Evolutionary conservation across 1,140 invertebrate species (phyloP), one percentile per base, ranked within the genome.

Genomic region (Camponotus vicinus): DNA sequence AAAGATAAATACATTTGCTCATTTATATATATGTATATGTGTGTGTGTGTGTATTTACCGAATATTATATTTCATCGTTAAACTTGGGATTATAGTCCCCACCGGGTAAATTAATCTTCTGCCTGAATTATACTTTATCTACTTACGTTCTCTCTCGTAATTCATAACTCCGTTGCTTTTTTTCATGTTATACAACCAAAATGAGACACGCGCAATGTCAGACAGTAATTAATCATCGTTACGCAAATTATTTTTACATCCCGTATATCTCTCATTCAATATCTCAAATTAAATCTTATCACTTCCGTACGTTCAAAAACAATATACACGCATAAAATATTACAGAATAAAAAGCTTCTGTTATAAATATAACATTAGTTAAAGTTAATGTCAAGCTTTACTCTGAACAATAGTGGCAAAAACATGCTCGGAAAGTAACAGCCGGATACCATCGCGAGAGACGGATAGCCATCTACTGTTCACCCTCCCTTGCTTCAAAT

Each of bases 71-170:
- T 59, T 82, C 18, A 37, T 82, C 8, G 64, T 82, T 73, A 71
- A 73, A 61, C n/a, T 61, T 37, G 55, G 49, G 18, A 73, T 82
- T 82, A 82, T 49, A 40, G 45, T 57, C 15, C 67, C 27, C 67
- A 15, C 40, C 27, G 40, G 18, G 45, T 8, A 27, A 82, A 82
- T 82, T 61, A 82, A 82, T 49, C 79, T 70, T 55, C 42, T 8
- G 21, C 42, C 45, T 11, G 57, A 75, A 83, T 83, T 83, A 59
- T 75, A 75, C 75, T 83, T 83, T 75, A 75, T 83, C 55, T 45
- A 66, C 21, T 57, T 57, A 61, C 55, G 32, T 27, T 27, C 69
- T 45, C 55, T 18, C 49, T 13, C 49, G 15, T 52, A 45, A 75
- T 75, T 83, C 61, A 49, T 49, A 73, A 52, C n/a, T 32, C 57